Percentiles rank a stretch among this genome's conserved stretches.
phyloP scores from a whole-genome alignment of 2,797 vertebrate genomes.

The Ataeniobius toweri region DNA sequence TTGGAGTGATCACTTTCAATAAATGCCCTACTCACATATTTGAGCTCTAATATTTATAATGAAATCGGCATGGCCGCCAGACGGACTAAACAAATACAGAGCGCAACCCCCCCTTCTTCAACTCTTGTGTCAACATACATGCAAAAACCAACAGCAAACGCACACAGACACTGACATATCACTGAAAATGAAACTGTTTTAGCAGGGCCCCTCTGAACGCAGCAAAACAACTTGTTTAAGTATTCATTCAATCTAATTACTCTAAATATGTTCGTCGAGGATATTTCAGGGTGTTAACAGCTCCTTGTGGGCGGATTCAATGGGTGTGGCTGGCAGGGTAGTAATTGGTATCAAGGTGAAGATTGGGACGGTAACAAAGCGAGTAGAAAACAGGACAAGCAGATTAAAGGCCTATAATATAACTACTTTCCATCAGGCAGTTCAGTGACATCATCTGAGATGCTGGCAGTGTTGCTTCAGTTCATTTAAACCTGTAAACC shows the following conservation, averaged over 20 bases:
- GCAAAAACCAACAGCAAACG: conserved; percentile 55
- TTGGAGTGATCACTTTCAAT: conserved; percentile 73
- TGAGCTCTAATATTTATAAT: conserved; percentile 77
- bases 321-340: conserved; percentile 33
- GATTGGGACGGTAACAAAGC: background rate
- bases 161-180: conserved; percentile 24
- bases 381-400: background rate
- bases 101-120: conserved; percentile 41
- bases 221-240: background rate
- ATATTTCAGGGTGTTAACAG: conserved; percentile 29
- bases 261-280: conserved; percentile 20
- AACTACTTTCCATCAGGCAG: background rate
- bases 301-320: conserved; percentile 14
- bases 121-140: conserved; percentile 64
- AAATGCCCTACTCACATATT: conserved; percentile 75
- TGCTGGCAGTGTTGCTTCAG: background rate
- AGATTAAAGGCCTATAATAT: background rate
- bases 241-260: background rate
- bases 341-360: conserved; percentile 40
- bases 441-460: background rate
- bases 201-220: conserved; percentile 5
- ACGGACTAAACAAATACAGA: conserved; percentile 69
- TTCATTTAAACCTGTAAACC: background rate
- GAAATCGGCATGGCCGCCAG: conserved; percentile 68
- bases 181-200: conserved; percentile 17